These are phyloP conservation scores for Calameuta idolon DNA, from an alignment of 2,888 invertebrate genomes.

Conservation along the genomic window DNA sequence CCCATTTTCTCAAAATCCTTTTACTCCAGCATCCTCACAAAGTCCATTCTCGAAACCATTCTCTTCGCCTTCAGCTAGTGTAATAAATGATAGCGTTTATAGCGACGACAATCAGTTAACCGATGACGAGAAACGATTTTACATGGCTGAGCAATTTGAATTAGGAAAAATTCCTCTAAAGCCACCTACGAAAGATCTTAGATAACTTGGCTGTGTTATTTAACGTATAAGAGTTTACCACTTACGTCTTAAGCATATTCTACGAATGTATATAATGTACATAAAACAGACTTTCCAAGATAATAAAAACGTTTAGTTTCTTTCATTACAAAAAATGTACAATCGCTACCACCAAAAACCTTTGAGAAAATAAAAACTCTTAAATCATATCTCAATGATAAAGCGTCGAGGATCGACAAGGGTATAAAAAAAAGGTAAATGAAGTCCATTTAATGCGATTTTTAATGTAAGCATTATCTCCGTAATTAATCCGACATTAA, in stretches of 20 bases:
- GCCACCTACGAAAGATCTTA: conserved; percentile 58
- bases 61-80: conserved; percentile 25
- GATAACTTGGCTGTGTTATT: conserved; percentile 32
- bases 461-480: conserved; percentile 34
- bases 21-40: conserved; percentile 24
- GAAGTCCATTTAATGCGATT: conserved; percentile 11
- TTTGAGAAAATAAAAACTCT: not conserved
- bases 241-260: not conserved
- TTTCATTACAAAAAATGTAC: not conserved
- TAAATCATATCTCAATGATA: not conserved
- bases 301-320: not conserved
- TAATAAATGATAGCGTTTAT: conserved; percentile 49
- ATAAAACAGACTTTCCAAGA: not conserved
- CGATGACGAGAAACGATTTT: conserved; percentile 57
- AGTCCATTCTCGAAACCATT: not conserved
- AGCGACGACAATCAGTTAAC: conserved; percentile 49
- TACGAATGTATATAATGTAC: not conserved
- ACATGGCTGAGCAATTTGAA: conserved; percentile 47
- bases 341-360: not conserved
- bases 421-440: not conserved
- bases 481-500: conserved; percentile 24
- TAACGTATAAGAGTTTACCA: not conserved
- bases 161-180: conserved; percentile 57
- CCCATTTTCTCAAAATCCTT: conserved; percentile 41
- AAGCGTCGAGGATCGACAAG: not conserved